Evolutionary conservation across 35 echinoderm and acorn worm genomes (phyloP), one percentile per base, ranked within the genome.

Genomic region (Eucidaris tribuloides): DNA sequence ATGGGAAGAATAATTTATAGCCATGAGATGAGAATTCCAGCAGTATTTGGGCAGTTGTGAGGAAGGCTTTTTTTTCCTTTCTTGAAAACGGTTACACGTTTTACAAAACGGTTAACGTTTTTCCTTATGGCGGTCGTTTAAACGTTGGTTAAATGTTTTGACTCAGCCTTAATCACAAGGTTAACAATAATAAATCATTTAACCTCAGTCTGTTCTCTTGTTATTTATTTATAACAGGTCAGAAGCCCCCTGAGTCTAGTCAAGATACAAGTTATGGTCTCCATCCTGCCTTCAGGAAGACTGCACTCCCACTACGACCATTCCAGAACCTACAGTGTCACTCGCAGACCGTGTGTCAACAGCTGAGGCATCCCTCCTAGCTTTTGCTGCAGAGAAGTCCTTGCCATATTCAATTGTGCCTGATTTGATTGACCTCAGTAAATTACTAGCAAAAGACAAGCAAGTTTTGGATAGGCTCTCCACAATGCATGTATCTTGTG

Each of bases 351-450:
- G 88, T 62, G 46, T 83, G 37, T 56, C 70, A 19, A 65, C 45
- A 58, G 80, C 79, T 37, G 88, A 90, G 40, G 88, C 81, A 59
- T 56, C 44, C 19, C 48, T 83, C 24, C 70, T 90, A n/a, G 88
- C 64, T 29, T 90, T 90, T 90, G 18, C 65, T 37, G 88, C 88
- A 30, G 66, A 90, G 27, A 46, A 90, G 9, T 90, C 88, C 0
- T 17, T 90, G 28, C 27, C 80, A 15, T 90, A 34, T 78, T 55
- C 80, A 20, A 45, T 83, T 18, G 70, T 90, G 40, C 79, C 79
- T 39, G 88, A 83, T 58, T 31, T 90, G 3, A 83, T 90, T 62
- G 20, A 45, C 31, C 42, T 90, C 25, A 84, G 43, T 58, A 83
- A 83, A 58, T 52, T 24, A 3, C 64, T 90, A 2, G 88, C 88